Evolutionary conservation across 2,888 invertebrate genomes (phyloP), one percentile per base, ranked within the genome.

Genomic region (Atethmia centrago): DNA sequence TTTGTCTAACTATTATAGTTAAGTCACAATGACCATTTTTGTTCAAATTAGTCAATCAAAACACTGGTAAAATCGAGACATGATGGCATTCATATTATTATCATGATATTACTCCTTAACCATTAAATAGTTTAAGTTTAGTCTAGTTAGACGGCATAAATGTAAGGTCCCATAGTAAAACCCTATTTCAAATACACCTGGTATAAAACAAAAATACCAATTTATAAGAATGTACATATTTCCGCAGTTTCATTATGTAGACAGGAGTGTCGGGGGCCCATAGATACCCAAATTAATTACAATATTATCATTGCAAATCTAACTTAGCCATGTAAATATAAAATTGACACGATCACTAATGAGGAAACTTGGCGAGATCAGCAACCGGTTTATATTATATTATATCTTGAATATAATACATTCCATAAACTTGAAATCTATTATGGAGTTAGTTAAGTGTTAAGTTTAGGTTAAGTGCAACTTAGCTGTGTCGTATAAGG

Each of bases 361-460:
- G 40, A 69, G 28, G 16, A 49, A 28, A 66, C n/a, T 49, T 10
- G 28, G 16, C 5, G 40, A 19, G 40, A 42, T 31, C 28, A 53
- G 12, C 5, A 21, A 70, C 12, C 9, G 28, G 36, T 51, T 69
- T n/a, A 66, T 21, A 63, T 45, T n/a, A 66, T 21, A 63, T 45
- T 19, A 47, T 16, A 31, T 16, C 5, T 63, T 31, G 14, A 63
- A 68, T 47, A 36, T 65, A 65, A 31, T 25, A 67, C 40, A 71
- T 58, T 56, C 28, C 28, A 58, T n/a, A 40, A 47, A 47, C 47
- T 47, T 47, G 31, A 31, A n/a, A 56, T 28, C 28, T 40, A 47
- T 12, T 53, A 47, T 28, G 55, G n/a, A 36, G 45, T 40, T 40
- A 36, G 69, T 56, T 40, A 36, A 40, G 40, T 40, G 40, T 7